A percentile compares a stretch with the other conserved stretches of the same genome.
Conservation (phyloP, 2,113 vertebrate genomes). For the Ammodytes dubius region DNA sequence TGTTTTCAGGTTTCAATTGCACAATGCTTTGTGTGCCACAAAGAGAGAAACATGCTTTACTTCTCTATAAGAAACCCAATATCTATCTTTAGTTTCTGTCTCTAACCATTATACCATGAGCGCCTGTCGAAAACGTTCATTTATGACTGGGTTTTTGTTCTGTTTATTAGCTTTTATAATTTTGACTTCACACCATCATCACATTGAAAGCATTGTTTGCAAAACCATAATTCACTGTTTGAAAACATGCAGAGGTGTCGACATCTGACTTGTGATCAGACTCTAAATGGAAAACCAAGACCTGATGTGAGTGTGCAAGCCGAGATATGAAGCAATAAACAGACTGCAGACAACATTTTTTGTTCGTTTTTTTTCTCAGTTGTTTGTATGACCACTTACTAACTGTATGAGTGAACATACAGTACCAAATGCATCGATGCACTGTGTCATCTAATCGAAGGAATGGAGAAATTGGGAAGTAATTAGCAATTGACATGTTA, state of each 20-base stretch:
- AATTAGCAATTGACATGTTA: background rate
- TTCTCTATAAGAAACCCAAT: background rate
- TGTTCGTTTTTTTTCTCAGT: background rate
- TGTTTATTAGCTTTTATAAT: too few relatives aligned
- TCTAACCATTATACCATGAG: too few relatives aligned
- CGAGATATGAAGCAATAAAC: too few relatives aligned
- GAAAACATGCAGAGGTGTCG: background rate
- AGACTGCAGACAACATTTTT: too few relatives aligned
- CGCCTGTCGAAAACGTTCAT: too few relatives aligned
- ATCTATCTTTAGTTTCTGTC: background rate
- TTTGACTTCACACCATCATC: too few relatives aligned
- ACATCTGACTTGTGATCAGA: background rate
- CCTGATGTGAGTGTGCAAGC: background rate
- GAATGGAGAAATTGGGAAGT: background rate
- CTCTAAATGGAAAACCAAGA: background rate
- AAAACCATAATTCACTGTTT: background rate
- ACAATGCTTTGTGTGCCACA: background rate
- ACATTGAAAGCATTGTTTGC: too few relatives aligned
- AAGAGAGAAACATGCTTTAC: background rate
- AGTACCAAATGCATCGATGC: background rate
- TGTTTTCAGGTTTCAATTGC: background rate
- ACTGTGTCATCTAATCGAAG: background rate
- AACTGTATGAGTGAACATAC: background rate
- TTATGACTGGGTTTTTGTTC: too few relatives aligned
- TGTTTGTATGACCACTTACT: background rate